These are phyloP conservation scores for Synergus laeviventris DNA, from an alignment of 2,888 invertebrate genomes.

Conservation along the genomic window DNA sequence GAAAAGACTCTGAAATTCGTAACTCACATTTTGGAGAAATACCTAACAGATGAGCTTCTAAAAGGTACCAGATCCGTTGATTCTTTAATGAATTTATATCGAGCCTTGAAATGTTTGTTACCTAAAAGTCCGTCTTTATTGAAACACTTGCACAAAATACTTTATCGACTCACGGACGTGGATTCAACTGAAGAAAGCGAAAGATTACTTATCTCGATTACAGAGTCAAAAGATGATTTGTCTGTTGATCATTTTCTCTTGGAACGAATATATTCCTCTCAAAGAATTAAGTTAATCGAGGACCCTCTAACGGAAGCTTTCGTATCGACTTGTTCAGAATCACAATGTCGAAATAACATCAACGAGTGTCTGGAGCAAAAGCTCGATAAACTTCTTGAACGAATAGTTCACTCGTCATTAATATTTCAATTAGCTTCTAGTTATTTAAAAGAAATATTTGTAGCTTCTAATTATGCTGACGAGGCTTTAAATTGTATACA, in stretches of 20 bases:
- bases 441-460: slow-evolving; percentile 62
- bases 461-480: slow-evolving; percentile 57
- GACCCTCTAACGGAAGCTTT: slow-evolving; percentile 58
- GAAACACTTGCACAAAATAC: slow-evolving; percentile 54
- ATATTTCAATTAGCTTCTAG: slow-evolving; percentile 61
- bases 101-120: slow-evolving; percentile 55
- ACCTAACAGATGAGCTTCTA: slow-evolving; percentile 58
- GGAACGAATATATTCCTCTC: slow-evolving; percentile 61
- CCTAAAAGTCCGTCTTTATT: slow-evolving; percentile 52
- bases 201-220: slow-evolving; percentile 54
- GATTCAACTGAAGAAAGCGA: slow-evolving; percentile 56
- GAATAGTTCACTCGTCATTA: slow-evolving; percentile 54
- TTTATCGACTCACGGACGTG: slow-evolving; percentile 58
- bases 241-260: slow-evolving; percentile 53
- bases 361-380: background rate
- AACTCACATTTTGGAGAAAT: slow-evolving; percentile 57
- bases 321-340: slow-evolving; percentile 48
- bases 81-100: slow-evolving; percentile 57
- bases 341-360: slow-evolving; percentile 41
- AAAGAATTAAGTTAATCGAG: slow-evolving; percentile 62
- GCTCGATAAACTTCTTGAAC: slow-evolving; percentile 54
- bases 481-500: slow-evolving; percentile 59
- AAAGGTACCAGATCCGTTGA: slow-evolving; percentile 50
- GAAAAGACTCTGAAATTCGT: slow-evolving; percentile 56
- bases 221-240: slow-evolving; percentile 53